A percentile compares a stretch with the other conserved stretches of the same genome.
These are phyloP conservation scores for Hedychridium roseum DNA, from an alignment of 2,888 invertebrate genomes.

Conservation along the genomic window DNA sequence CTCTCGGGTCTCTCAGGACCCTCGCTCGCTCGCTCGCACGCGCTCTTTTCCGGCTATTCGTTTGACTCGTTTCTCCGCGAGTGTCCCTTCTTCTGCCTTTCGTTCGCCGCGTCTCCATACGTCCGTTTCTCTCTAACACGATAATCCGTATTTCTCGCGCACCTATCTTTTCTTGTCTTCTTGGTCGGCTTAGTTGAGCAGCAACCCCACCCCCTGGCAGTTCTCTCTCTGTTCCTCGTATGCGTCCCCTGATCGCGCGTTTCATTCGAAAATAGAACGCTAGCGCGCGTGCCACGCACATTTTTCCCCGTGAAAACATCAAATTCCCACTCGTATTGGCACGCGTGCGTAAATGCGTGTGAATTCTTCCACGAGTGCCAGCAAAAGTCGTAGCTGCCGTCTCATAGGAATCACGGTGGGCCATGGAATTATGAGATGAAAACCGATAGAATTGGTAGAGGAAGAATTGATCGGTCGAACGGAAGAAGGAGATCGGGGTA, in stretches of 20 bases:
- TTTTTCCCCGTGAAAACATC: slow-evolving; percentile 54
- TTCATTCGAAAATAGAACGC: slow-evolving; percentile 59
- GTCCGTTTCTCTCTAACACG: not conserved
- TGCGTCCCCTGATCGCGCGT: slow-evolving; percentile 47
- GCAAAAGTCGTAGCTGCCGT: too few relatives aligned
- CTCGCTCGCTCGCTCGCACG: not conserved
- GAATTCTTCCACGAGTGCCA: slow-evolving; percentile 7
- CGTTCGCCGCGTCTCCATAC: slow-evolving; percentile 13
- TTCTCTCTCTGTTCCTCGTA: slow-evolving; percentile 23
- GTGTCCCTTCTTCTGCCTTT: slow-evolving; percentile 15
- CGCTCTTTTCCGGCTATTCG: slow-evolving; percentile 6
- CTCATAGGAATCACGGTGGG: too few relatives aligned
- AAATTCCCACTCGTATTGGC: slow-evolving; percentile 45
- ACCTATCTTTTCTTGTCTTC: not conserved
- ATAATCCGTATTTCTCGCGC: not conserved
- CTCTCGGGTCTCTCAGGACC: slow-evolving; percentile 2
- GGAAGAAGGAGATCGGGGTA: not conserved
- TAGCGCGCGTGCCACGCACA: slow-evolving; percentile 51
- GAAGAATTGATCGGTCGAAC: too few relatives aligned
- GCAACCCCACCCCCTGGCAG: too few relatives aligned
- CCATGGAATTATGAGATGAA: too few relatives aligned
- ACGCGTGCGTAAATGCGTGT: slow-evolving; percentile 18
- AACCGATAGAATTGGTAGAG: too few relatives aligned
- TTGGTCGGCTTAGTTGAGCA: too few relatives aligned
- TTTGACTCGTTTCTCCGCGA: slow-evolving; percentile 3